Base-by-base conservation (phyloP, 1,140 invertebrate species). In the Pararge aegeria region DNA sequence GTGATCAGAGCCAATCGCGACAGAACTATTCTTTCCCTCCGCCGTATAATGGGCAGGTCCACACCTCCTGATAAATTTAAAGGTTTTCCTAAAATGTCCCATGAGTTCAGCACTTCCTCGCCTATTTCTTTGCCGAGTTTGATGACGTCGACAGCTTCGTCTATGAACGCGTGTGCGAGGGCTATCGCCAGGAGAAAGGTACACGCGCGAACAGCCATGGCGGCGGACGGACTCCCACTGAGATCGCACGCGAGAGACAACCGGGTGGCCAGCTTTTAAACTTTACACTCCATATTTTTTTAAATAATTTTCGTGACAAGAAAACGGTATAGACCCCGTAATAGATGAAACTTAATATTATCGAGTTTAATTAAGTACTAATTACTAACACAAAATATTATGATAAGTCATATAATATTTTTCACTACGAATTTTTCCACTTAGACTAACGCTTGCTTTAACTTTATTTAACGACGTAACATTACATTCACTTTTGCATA, bases 111-210 rank as follows among this genome's bases (percentile, higher is more conserved):
- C 7, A 93, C 75, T 0, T 92, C 90, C 3, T 90, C 87, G 2
- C 91, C 80, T 1, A 94, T 90, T 51, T 93, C 93, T 48, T 92
- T 92, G 7, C 92, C 90, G 5, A 94, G 84, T 62, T 91, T 86
- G 0, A 95, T 65, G 0, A 95, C 85, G 60, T 94, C 93, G 6
- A 93, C 64, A 0, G 92, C 89, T 46, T 93, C 92, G 50, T 92
- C 90, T 5, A 94, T 83, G 16, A 92, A 52, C 5, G 85, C 86
- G 57, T 50, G 80, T 50, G 69, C 66, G 72, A 46, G 51, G 55
- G 69, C 66, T 52, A 83, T 21, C 37, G 82, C 44, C 68, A 73
- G 69, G 58, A 84, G 55, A 27, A 81, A 50, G 55, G 56, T 60
- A 64, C 73, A 64, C 76, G 66, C 58, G 59, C 68, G 73, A 55